Percentiles rank a stretch among this genome's conserved stretches.
phyloP scores from a whole-genome alignment of 2,888 invertebrate species.

The Drosophila setosimentum region DNA sequence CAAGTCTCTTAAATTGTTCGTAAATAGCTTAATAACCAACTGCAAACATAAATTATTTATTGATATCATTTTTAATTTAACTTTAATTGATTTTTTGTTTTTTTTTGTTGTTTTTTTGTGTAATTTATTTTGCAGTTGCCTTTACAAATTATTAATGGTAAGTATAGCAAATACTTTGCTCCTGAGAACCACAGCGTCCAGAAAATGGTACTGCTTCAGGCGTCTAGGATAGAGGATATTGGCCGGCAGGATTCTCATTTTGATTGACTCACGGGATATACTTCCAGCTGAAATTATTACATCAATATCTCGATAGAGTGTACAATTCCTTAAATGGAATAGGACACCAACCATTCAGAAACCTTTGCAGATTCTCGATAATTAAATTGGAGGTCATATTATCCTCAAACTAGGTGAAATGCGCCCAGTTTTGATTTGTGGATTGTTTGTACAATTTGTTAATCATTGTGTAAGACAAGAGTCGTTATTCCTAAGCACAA shows the following conservation, averaged over 20 bases:
- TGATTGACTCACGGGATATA: background rate
- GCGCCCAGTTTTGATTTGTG: background rate
- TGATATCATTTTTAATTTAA: background rate
- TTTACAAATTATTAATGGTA: no score
- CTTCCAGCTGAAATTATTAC: background rate
- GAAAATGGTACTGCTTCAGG: no score
- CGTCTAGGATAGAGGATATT: no score
- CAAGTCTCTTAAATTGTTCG: background rate
- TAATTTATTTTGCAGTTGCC: no score
- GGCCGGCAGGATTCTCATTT: background rate
- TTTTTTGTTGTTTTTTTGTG: no score
- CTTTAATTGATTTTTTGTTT: no score
- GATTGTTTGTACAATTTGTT: background rate
- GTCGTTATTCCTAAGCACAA: fast-evolving
- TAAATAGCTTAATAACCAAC: background rate
- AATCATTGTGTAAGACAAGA: background rate
- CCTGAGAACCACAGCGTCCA: no score
- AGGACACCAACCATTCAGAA: background rate
- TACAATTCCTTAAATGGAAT: background rate
- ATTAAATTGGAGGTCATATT: background rate
- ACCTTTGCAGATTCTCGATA: background rate
- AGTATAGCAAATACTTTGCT: no score
- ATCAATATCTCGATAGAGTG: background rate
- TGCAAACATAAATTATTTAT: background rate
- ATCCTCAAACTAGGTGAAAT: background rate